These are phyloP conservation scores for Pagetopsis macropterus DNA, from an alignment of 2,797 vertebrate genomes.

Conservation along the genomic window DNA sequence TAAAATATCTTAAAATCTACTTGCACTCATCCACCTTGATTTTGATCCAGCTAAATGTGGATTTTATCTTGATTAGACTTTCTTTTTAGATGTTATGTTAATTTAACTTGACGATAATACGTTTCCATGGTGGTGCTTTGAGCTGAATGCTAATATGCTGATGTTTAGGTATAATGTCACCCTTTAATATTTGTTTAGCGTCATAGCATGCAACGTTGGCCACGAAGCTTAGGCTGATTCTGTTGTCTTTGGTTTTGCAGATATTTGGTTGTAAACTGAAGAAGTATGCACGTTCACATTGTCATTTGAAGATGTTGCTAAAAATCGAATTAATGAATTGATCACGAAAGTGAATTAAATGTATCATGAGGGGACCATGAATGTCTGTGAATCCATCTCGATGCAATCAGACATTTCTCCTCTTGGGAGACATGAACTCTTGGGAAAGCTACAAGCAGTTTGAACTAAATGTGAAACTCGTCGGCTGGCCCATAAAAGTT, in stretches of 20 bases:
- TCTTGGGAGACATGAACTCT: neutral
- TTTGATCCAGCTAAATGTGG: neutral
- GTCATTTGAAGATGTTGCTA: no score
- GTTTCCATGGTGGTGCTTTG: no score
- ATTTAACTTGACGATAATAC: neutral
- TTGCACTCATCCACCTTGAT: no score
- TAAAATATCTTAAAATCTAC: no score
- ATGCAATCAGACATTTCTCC: neutral
- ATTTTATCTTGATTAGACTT: neutral
- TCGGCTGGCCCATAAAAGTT: slow-evolving; percentile 9
- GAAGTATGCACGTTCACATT: neutral
- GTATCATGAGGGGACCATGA: neutral
- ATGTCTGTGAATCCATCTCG: neutral
- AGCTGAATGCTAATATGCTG: no score
- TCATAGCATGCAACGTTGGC: no score
- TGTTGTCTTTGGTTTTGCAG: neutral
- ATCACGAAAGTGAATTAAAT: no score
- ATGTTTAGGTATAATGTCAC: no score
- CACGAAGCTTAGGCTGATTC: no score
- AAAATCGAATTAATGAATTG: no score
- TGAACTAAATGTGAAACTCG: slow-evolving; percentile 1
- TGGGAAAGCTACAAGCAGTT: neutral
- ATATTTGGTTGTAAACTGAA: neutral
- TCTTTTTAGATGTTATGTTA: neutral
- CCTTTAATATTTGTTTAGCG: no score